Conservation (phyloP, 2,113 vertebrate genomes). For the Tragelaphus strepsiceros region DNA sequence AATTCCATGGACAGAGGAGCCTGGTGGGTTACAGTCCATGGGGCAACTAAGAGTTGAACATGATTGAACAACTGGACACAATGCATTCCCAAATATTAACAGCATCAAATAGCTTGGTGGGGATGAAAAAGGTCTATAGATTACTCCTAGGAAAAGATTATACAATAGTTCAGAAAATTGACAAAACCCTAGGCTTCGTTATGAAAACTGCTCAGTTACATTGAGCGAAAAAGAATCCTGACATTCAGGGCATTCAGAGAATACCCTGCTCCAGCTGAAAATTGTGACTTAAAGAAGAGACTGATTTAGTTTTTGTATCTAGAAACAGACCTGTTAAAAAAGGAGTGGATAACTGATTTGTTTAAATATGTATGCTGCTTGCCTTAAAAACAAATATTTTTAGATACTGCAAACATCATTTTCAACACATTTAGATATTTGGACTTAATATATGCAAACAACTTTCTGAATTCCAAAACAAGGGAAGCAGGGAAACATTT, state of each 20-base stretch:
- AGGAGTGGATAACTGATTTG: not conserved
- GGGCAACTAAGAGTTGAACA: not conserved
- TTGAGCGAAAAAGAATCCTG: not conserved
- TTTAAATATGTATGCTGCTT: not conserved
- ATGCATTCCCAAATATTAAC: not conserved
- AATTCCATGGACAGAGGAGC: not conserved
- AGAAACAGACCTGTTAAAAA: not conserved
- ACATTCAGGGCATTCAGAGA: not conserved
- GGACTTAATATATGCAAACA: conserved; percentile 35
- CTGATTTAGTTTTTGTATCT: not conserved
- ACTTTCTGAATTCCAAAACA: not conserved
- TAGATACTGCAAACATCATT: conserved; percentile 21
- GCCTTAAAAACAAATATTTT: conserved; percentile 39
- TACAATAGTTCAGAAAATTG: not conserved
- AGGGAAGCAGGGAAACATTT: conserved; percentile 22
- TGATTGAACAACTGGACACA: not conserved
- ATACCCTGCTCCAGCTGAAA: not conserved
- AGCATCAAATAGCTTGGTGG: not conserved
- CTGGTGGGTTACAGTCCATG: not conserved
- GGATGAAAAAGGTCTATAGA: not conserved
- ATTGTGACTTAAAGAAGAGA: not conserved
- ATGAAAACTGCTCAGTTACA: not conserved
- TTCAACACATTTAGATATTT: conserved; percentile 43
- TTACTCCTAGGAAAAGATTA: not conserved
- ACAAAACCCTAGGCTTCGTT: not conserved